These are phyloP conservation scores for Dromiciops gliroides DNA, from an alignment of 2,113 vertebrate genomes.

Conservation along the genomic window DNA sequence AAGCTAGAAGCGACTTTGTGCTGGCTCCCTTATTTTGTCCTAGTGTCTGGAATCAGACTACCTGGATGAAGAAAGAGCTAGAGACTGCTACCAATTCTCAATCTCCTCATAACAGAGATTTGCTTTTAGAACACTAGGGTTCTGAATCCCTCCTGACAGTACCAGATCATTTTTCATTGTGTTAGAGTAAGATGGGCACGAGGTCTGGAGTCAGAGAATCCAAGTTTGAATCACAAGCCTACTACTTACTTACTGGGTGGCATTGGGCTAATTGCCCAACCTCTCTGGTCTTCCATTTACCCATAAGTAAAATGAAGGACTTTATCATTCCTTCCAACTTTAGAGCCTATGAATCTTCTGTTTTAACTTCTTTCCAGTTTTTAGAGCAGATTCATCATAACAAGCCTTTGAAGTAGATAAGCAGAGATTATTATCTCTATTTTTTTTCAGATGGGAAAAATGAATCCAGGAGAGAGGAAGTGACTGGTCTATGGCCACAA, in stretches of 20 bases:
- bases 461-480: neutral
- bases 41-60: neutral
- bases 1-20: neutral
- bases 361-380: neutral
- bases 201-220: neutral
- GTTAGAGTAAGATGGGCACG: neutral
- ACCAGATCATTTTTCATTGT: neutral
- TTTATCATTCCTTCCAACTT: no score
- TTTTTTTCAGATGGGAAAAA: neutral
- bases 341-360: no score
- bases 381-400: neutral
- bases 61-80: neutral
- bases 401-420: neutral
- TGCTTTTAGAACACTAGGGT: neutral
- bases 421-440: neutral
- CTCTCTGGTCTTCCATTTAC: neutral
- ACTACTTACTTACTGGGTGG: neutral
- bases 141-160: neutral
- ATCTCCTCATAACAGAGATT: neutral
- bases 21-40: neutral
- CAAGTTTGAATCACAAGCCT: neutral
- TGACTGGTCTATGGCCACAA: neutral
- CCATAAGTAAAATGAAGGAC: neutral
- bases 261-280: neutral
- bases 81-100: neutral